These are phyloP conservation scores for Oncorhynchus masou DNA, from an alignment of 2,113 vertebrate species.

Conservation along the genomic window DNA sequence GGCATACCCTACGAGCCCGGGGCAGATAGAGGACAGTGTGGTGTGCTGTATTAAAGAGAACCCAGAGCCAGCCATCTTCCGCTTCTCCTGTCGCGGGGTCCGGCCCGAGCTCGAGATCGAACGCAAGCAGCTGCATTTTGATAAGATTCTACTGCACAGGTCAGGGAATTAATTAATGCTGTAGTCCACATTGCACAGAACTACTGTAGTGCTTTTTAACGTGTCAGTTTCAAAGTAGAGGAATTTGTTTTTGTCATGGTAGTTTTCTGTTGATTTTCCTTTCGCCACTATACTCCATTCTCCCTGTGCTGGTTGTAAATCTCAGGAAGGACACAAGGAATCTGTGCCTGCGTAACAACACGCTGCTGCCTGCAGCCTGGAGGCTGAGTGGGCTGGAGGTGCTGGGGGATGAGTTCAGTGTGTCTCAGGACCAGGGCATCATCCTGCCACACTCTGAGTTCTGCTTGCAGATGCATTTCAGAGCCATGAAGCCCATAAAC, in stretches of 20 bases:
- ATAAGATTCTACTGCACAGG: constrained; percentile 82
- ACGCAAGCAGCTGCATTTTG: constrained; percentile 77
- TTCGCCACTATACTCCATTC: not conserved
- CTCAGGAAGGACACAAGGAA: constrained; percentile 73
- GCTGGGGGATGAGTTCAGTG: constrained; percentile 77
- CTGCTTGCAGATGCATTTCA: constrained; percentile 75
- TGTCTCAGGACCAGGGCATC: constrained; percentile 70
- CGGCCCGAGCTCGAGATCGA: constrained; percentile 82
- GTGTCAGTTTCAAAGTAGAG: too few relatives aligned
- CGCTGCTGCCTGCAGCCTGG: constrained; percentile 79
- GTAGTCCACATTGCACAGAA: not conserved
- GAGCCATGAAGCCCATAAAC: constrained; percentile 64
- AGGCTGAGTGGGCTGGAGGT: constrained; percentile 79
- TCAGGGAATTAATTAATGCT: constrained; percentile 45
- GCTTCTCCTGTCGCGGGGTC: constrained; percentile 82
- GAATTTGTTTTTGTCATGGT: not conserved
- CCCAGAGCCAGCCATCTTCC: constrained; percentile 76
- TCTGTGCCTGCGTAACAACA: constrained; percentile 75
- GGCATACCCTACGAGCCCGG: constrained; percentile 84
- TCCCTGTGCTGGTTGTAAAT: not conserved
- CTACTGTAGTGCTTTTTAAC: too few relatives aligned
- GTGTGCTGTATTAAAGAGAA: constrained; percentile 84
- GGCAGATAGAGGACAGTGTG: constrained; percentile 81
- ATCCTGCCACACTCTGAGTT: constrained; percentile 68
- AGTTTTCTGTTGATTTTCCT: not conserved